Conservation (phyloP, 2,888 invertebrate species). For the Drosophila multiciliata region DNA sequence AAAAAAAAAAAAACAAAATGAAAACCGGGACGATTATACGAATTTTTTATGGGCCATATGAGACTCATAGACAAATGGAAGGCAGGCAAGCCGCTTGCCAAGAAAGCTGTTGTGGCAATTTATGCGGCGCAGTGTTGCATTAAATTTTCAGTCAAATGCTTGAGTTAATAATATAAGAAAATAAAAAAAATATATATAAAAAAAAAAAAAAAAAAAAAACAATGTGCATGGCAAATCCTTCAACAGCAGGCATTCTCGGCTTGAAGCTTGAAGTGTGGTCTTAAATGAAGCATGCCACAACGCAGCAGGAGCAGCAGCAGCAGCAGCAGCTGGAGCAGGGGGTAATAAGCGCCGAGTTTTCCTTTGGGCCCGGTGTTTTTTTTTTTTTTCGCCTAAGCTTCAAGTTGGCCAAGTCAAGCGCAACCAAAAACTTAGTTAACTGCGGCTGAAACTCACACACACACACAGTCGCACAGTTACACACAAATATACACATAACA, state of each 20-base stretch:
- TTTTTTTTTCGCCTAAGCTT: conserved; percentile 8
- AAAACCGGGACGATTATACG: conserved; percentile 65
- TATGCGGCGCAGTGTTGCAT: conserved; percentile 80
- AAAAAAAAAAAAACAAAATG: not conserved
- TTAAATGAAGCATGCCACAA: conserved; percentile 67
- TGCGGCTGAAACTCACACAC: conserved; percentile 42
- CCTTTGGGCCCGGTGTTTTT: conserved; percentile 1
- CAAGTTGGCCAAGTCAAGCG: conserved; percentile 49
- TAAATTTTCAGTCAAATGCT: conserved; percentile 79
- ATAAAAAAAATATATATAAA: conserved; percentile 9
- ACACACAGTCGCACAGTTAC: conserved; percentile 12
- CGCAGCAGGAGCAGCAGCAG: not conserved
- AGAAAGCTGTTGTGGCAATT: conserved; percentile 65
- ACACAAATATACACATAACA: conserved; percentile 26
- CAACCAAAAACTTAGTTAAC: conserved; percentile 78
- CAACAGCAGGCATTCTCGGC: conserved; percentile 53
- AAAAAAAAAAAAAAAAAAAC: conserved; percentile 24
- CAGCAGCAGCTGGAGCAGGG: not conserved
- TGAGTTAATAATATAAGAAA: conserved; percentile 64
- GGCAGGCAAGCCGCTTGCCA: conserved; percentile 39
- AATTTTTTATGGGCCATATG: conserved; percentile 77
- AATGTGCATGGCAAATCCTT: conserved; percentile 53
- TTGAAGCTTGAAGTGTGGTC: conserved; percentile 61
- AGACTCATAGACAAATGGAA: conserved; percentile 69
- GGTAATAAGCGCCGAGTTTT: conserved; percentile 64